Base-by-base conservation (phyloP, 2,113 vertebrate genomes). In the Nothoprocta pentlandii region DNA sequence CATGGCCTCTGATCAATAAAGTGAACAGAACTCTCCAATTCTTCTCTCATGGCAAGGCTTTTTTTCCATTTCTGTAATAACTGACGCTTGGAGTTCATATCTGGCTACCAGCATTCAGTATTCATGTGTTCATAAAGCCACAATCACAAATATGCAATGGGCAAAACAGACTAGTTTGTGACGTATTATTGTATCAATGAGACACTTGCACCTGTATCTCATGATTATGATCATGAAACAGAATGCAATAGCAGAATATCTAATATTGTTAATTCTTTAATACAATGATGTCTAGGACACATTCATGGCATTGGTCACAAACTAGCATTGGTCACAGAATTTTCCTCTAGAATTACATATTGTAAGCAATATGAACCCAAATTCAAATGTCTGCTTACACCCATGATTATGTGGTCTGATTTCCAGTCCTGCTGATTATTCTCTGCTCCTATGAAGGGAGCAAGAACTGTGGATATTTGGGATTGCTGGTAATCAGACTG, bases 91-190 rank as follows among this genome's bases (percentile, higher is more conserved):
- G 44, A 15, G 28, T 62, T 94, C 59, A 32, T 82, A 64, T 12
- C 3, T 58, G 41, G n/a, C 8, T 6, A 39, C 7, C 30, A 58
- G 6, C 1, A 0, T 66, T 68, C 0, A 0, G 28, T 20, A 71
- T 67, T 59, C 2, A 2, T 46, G 12, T 9, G 2, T 53, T 8
- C 23, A 21, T 78, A 84, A 71, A 82, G 19, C 16, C 5, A 12
- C 1, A 3, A 78, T 11, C 28, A 15, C 39, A 53, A 79, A 91
- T 79, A 76, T 14, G 9, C 30, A 85, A 26, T 2, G 36, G 41
- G 49, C 7, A 70, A 59, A 74, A 53, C 0, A 20, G 54, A 9
- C 22, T 41, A 8, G 2, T 56, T 9, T 67, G 12, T 63, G 49
- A 42, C 10, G 2, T 20, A 2, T 41, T 79, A 4, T 32, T 14